phyloP scores from a whole-genome alignment of 1,140 invertebrate species.

The Drosophila busckii region DNA sequence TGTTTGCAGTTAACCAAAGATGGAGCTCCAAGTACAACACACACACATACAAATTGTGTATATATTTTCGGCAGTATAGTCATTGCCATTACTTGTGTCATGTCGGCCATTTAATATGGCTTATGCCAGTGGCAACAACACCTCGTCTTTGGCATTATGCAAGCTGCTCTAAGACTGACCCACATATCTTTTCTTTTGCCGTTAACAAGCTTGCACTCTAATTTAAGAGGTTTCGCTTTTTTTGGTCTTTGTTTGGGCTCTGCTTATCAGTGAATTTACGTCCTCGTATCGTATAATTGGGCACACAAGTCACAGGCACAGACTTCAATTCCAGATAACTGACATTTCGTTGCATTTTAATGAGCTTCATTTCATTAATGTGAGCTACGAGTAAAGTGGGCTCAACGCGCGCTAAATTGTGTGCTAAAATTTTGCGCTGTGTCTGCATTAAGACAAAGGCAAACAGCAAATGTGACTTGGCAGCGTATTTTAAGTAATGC shows the following conservation, averaged over 20 bases:
- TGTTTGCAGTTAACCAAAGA: constrained; percentile 69
- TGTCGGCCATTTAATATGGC: constrained; percentile 57
- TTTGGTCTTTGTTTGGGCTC: constrained; percentile 15
- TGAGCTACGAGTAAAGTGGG: constrained; percentile 10
- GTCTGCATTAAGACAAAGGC: constrained; percentile 34
- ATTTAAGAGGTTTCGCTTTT: constrained; percentile 48
- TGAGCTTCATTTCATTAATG: constrained; percentile 63
- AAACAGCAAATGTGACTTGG: constrained; percentile 44
- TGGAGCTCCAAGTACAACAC: too few species aligned
- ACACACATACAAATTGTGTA: too few species aligned
- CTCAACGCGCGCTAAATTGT: constrained; percentile 50
- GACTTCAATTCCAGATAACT: constrained; percentile 77
- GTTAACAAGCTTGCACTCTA: constrained; percentile 73
- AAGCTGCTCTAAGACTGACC: constrained; percentile 54
- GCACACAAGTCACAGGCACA: too few species aligned
- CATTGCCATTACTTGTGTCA: constrained; percentile 41
- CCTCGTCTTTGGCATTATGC: constrained; percentile 39
- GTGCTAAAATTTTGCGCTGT: constrained; percentile 69
- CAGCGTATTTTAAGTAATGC: constrained; percentile 72
- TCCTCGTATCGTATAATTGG: constrained; percentile 57
- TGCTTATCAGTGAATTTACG: constrained; percentile 62
- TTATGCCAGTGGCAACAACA: constrained; percentile 36
- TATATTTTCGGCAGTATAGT: constrained; percentile 17
- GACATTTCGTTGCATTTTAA: constrained; percentile 77
- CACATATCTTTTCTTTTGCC: constrained; percentile 41